Base-by-base conservation (phyloP, 2,797 vertebrate genomes). In the Buceros bicornis region DNA sequence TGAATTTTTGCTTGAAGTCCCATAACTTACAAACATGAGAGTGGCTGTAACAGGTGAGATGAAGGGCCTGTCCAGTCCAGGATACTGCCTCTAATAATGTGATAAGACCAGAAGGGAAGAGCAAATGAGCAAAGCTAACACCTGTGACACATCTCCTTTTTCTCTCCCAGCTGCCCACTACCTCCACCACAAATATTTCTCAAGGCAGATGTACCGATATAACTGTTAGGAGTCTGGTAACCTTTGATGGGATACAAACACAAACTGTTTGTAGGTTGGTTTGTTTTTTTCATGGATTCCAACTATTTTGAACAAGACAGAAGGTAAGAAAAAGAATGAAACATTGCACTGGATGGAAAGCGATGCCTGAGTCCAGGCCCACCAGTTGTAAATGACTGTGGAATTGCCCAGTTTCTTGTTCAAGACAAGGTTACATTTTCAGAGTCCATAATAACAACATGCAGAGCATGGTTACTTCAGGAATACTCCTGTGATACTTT, bases 1-100 rank as follows among this genome's bases (percentile, higher is more conserved):
- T 70, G 66, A 31, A 89, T 90, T 87, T 95, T 79, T 90, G 47
- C 40, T 94, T 94, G 47, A 92, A 84, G 73, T 93, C 81, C 62
- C 51, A 25, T 90, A 66, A 84, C 28, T 84, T 93, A 89, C 66
- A 84, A 89, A 84, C 80, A 60, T 70, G 80, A 90, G 66, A 93
- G 87, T 70, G 93, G 54, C 88, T 95, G 80, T 79, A 93, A 29
- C 1, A 7, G 58, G 51, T 87, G 73, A 94, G 71, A 90, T 47
- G 43, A 93, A 92, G 77, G n/a, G 51, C 43, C 73, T 62, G 51
- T 78, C 80, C 66, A 88, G 29, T 33, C 73, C 80, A 43, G 65
- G 31, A 62, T 66, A 54, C 16, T 45, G 56, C 40, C 0, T 69
- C 58, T 87, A 66, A 87, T 48, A 42, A 37, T 82, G 70, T 82